Evolutionary conservation across 2,888 invertebrate genomes (phyloP), one percentile per base, ranked within the genome.

Genomic region (Dione juno): DNA sequence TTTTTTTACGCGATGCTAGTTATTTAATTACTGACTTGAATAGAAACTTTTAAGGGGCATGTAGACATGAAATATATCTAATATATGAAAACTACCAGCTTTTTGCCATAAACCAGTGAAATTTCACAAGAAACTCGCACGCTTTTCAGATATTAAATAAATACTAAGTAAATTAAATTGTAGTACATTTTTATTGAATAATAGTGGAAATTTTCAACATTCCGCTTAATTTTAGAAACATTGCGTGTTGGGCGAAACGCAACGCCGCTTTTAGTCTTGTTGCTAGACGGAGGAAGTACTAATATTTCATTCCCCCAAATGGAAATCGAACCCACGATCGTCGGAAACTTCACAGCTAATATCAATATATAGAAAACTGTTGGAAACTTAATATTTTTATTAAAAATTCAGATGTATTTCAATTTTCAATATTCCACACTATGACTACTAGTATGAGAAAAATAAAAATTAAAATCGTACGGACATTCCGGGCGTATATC

Each of bases 391-490:
- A 37, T 40, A 11, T 37, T 37, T n/a, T 57, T 10, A 50, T 52
- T 52, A 41, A 41, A 59, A 59, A 59, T 59, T 59, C 21, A 21
- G 14, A 59, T 59, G 41, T 9, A 21, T 61, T 45, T n/a, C 6
- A 45, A 43, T 28, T n/a, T 61, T 45, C 59, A 43, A 61, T 43
- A 45, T 43, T 9, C 43, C 21, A 14, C 28, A n/a, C 59, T 43
- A 11, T 13, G n/a, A n/a, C n/a, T n/a, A 28, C 14, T 21, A n/a
- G 41, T 28, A n/a, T 11, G 43, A 45, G 59, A 50, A 64, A 64
- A 50, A 48, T 50, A 64, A 64, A 64, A 64, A 64, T 64, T 64
- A 64, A 64, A 64, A 64, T 35, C 63, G 35, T 37, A 37, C 63
- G 35, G 19, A 37, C 48, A 64, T 64, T 37, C 48, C 48, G 48